Conservation (phyloP, 2,113 vertebrate species). For the Eulemur macaco region DNA sequence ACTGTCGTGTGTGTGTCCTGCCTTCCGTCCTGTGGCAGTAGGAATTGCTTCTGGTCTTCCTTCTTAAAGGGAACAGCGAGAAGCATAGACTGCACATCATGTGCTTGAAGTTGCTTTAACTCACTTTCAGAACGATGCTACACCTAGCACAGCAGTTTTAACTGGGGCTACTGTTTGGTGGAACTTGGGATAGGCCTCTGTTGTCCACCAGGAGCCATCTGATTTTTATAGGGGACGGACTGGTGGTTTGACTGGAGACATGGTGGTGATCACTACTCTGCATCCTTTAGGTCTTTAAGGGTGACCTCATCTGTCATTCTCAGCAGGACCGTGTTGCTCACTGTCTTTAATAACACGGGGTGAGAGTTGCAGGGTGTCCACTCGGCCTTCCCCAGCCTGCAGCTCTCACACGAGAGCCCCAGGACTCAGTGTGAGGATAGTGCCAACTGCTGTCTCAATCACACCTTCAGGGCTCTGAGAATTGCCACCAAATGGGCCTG, state of each 20-base stretch:
- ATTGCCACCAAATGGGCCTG: not conserved
- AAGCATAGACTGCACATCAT: not conserved
- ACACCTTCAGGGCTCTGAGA: no score
- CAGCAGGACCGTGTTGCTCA: not conserved
- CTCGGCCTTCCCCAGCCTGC: not conserved
- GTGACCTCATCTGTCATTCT: not conserved
- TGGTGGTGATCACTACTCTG: not conserved
- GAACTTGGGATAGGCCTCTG: not conserved
- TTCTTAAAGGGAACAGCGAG: not conserved
- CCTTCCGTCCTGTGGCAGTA: not conserved
- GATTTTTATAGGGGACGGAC: not conserved
- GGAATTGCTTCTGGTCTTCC: not conserved
- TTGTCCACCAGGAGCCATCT: no score
- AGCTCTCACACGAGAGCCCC: not conserved
- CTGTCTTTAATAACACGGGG: not conserved
- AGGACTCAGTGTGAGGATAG: no score
- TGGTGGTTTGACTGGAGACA: not conserved
- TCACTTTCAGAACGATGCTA: not conserved
- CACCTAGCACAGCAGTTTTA: not conserved
- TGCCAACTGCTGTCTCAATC: no score
- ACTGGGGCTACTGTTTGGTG: not conserved
- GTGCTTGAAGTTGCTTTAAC: not conserved
- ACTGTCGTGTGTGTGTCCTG: no score
- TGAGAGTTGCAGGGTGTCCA: not conserved
- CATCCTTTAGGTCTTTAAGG: not conserved